phyloP scores from a whole-genome alignment of 2,113 vertebrate species.

The Panthera uncia region DNA sequence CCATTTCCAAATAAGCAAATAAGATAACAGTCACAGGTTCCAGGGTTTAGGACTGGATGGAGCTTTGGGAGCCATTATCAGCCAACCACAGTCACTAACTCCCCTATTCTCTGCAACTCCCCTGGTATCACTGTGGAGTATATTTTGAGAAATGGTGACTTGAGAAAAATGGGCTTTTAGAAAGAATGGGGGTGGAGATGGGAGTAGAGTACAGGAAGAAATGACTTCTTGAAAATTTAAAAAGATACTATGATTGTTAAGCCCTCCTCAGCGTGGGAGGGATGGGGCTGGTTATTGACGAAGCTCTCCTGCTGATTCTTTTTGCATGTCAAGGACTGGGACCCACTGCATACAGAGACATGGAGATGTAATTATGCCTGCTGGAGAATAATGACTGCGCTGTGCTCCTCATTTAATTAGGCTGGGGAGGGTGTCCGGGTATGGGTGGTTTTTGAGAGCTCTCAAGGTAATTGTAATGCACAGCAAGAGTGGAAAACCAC shows the following conservation, averaged over 20 bases:
- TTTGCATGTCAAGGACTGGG: conserved; percentile 39
- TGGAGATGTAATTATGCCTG: conserved; percentile 53
- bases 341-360: neutral
- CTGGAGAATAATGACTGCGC: neutral
- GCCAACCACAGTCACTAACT: neutral
- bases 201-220: neutral
- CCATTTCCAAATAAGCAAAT: conserved; percentile 15
- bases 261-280: neutral
- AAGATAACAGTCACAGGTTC: neutral
- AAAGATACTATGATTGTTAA: neutral
- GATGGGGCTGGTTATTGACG: neutral
- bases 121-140: neutral
- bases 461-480: conserved; percentile 60
- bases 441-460: conserved; percentile 57
- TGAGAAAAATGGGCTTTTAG: conserved; percentile 31
- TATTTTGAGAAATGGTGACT: conserved; percentile 29
- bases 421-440: neutral
- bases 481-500: conserved; percentile 46
- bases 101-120: neutral
- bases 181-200: neutral
- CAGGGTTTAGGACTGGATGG: neutral
- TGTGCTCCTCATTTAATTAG: conserved; percentile 38
- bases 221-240: conserved; percentile 1
- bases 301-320: conserved; percentile 40
- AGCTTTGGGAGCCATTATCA: neutral